A percentile compares a stretch with the other conserved stretches of the same genome.
Evolutionary conservation across 2,888 invertebrate species (phyloP).

Genomic region (Julus scandinavius): DNA sequence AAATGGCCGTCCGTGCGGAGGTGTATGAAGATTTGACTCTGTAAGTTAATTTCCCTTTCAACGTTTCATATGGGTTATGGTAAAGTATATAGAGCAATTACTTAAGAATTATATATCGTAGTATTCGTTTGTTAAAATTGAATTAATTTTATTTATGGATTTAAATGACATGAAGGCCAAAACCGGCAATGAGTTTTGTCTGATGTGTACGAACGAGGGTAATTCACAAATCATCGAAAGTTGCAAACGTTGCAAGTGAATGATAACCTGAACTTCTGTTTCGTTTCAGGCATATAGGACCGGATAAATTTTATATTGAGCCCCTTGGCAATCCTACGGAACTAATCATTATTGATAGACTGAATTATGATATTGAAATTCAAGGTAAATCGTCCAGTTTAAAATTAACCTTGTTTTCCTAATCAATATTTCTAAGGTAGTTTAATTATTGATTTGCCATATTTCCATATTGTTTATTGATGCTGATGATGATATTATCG

Average conservation of each 20-base stretch:
- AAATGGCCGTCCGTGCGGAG: slow-evolving; percentile 48
- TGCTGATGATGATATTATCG: no score
- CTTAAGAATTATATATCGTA: background rate
- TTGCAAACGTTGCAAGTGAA: background rate
- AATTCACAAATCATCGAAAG: background rate
- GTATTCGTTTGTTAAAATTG: background rate
- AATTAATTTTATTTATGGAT: background rate
- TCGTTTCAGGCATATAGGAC: slow-evolving; percentile 75
- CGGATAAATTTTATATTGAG: slow-evolving; percentile 89
- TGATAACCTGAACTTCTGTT: slow-evolving; percentile 4
- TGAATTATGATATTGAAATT: slow-evolving; percentile 77
- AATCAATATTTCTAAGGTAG: no score
- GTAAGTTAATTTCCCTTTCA: slow-evolving; percentile 29
- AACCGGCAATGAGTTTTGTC: background rate
- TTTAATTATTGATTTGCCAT: no score
- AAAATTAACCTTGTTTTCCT: no score
- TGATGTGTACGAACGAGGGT: background rate
- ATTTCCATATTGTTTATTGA: background rate
- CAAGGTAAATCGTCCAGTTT: slow-evolving; percentile 70
- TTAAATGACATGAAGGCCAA: background rate
- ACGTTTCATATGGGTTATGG: background rate
- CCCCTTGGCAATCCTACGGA: slow-evolving; percentile 79
- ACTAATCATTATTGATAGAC: slow-evolving; percentile 85
- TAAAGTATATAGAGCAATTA: background rate
- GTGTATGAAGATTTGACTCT: slow-evolving; percentile 52